phyloP scores from a whole-genome alignment of 2,113 vertebrate genomes.

The Pavo muticus region DNA sequence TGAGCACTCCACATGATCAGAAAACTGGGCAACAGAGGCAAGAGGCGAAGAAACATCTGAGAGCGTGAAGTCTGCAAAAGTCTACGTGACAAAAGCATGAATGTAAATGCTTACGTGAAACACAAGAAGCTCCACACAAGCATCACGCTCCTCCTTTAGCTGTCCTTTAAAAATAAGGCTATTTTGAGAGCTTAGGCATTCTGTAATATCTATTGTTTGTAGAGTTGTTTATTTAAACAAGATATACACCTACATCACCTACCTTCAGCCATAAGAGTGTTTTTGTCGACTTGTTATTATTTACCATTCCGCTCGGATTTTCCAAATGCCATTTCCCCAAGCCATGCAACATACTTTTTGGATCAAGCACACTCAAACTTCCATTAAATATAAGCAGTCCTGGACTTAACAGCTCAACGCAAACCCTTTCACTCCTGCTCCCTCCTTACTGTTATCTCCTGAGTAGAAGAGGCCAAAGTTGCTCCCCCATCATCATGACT shows the following conservation, averaged over 20 bases:
- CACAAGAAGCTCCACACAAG: background rate
- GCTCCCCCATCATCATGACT: background rate
- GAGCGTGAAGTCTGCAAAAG: background rate
- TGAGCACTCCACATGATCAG: background rate
- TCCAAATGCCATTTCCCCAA: background rate
- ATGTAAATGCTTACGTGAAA: background rate
- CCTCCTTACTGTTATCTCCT: background rate
- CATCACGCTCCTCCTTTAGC: background rate
- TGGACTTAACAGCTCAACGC: background rate
- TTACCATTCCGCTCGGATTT: background rate
- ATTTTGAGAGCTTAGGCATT: background rate
- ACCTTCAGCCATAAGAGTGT: background rate
- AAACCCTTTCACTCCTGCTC: background rate
- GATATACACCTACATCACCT: background rate
- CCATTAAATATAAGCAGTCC: background rate
- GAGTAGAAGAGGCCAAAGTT: background rate
- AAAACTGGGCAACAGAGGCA: background rate
- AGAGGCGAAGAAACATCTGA: background rate
- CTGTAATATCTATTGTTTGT: background rate
- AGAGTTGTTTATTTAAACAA: background rate
- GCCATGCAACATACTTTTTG: background rate
- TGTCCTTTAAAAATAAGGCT: background rate
- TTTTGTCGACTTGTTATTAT: constrained; percentile 2
- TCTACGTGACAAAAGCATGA: background rate
- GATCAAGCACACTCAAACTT: background rate